A percentile compares a stretch with the other conserved stretches of the same genome.
phyloP scores from a whole-genome alignment of 2,797 vertebrate species.

The Bovichtus variegatus region DNA sequence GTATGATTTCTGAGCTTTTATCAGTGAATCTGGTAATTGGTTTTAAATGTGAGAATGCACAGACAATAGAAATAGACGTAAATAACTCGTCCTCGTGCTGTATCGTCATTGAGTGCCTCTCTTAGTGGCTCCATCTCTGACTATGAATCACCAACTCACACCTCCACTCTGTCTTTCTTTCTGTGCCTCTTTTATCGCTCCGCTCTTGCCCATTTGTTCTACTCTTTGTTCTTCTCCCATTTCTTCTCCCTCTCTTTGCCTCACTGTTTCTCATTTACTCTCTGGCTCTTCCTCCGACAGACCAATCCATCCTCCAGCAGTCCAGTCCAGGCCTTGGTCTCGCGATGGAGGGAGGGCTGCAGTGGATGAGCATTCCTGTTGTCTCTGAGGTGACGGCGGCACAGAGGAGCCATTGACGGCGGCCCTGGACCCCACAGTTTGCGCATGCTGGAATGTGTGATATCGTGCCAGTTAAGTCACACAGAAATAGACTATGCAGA shows the following conservation, averaged over 20 bases:
- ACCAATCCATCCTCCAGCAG: slow-evolving; percentile 28
- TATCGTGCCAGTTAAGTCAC: slow-evolving; percentile 34
- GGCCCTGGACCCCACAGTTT: slow-evolving; percentile 60
- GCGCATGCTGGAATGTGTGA: slow-evolving; percentile 73
- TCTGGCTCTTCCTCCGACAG: slow-evolving; percentile 19
- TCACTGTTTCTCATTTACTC: slow-evolving; percentile 24
- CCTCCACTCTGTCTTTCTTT: neutral
- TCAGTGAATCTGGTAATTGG: neutral
- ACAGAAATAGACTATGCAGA: slow-evolving; percentile 53
- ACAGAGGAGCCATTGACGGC: slow-evolving; percentile 79
- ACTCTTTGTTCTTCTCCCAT: neutral
- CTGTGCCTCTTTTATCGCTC: neutral
- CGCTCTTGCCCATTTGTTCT: neutral
- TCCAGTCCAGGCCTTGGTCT: slow-evolving; percentile 17
- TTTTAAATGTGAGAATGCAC: neutral
- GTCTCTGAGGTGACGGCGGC: slow-evolving; percentile 80
- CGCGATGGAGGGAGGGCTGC: slow-evolving; percentile 2
- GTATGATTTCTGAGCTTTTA: neutral
- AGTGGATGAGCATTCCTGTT: slow-evolving; percentile 74
- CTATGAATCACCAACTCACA: slow-evolving; percentile 12
- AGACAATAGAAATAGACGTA: neutral
- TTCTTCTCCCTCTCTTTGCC: neutral
- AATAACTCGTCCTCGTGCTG: neutral
- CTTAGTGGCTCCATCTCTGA: neutral
- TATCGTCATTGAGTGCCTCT: neutral